Evolutionary conservation across 2,888 invertebrate species (phyloP).

Genomic region (Idaea biselata): DNA sequence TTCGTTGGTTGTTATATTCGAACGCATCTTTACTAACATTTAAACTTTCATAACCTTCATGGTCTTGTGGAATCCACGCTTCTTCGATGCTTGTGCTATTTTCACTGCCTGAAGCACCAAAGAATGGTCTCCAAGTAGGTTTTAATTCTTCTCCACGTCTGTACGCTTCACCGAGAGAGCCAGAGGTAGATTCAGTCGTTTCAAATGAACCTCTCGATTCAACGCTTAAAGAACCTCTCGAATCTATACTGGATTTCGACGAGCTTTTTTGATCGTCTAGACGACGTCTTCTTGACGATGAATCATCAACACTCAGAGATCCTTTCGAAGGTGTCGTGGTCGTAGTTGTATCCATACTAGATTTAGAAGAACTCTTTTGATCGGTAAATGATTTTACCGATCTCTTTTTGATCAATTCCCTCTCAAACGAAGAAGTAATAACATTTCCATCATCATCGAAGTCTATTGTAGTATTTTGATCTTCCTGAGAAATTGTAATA

Average conservation of each 20-base stretch:
- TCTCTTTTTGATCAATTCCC: slow-evolving; percentile 67
- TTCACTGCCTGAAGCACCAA: slow-evolving; percentile 88
- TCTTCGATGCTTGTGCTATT: slow-evolving; percentile 93
- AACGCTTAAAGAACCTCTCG: slow-evolving; percentile 82
- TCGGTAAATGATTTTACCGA: slow-evolving; percentile 63
- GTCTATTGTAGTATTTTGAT: slow-evolving; percentile 76
- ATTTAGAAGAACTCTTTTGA: slow-evolving; percentile 80
- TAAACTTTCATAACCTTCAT: slow-evolving; percentile 82
- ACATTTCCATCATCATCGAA: slow-evolving; percentile 77
- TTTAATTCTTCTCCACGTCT: slow-evolving; percentile 86
- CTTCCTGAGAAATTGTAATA: slow-evolving; percentile 78
- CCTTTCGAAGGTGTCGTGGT: slow-evolving; percentile 76
- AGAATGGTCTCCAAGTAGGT: slow-evolving; percentile 91
- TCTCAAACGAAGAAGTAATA: slow-evolving; percentile 70
- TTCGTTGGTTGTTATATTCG: slow-evolving; percentile 68
- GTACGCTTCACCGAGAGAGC: slow-evolving; percentile 86
- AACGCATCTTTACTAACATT: slow-evolving; percentile 72
- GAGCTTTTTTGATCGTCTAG: slow-evolving; percentile 78
- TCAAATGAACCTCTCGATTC: slow-evolving; percentile 87
- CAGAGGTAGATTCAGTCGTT: slow-evolving; percentile 87
- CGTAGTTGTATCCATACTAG: slow-evolving; percentile 78
- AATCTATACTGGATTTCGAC: slow-evolving; percentile 84
- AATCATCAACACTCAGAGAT: slow-evolving; percentile 75
- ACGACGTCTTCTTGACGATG: slow-evolving; percentile 67
- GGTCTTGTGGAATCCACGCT: slow-evolving; percentile 89